Evolutionary conservation across 2,797 vertebrate species (phyloP).

Genomic region (Micropoecilia bifurca): DNA sequence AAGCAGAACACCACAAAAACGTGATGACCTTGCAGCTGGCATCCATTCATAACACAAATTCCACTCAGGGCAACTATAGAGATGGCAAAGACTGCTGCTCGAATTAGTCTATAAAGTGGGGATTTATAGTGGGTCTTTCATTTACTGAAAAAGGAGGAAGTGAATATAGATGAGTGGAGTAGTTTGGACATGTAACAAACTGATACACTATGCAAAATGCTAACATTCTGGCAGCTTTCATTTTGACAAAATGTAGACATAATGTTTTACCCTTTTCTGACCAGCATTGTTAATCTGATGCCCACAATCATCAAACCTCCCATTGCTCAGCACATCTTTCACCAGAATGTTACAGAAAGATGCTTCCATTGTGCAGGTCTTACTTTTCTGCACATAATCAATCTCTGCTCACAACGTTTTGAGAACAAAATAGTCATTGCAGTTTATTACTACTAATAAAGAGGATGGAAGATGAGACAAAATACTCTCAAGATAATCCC

Average conservation of each 20-base stretch:
- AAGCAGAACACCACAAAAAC: neutral
- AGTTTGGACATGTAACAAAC: neutral
- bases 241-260: neutral
- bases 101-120: neutral
- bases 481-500: neutral
- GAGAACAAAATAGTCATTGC: neutral
- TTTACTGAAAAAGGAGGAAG: neutral
- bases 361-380: neutral
- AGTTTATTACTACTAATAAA: neutral
- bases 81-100: neutral
- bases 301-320: neutral
- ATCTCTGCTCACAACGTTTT: neutral
- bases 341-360: neutral
- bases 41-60: neutral
- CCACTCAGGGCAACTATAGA: neutral
- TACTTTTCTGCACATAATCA: neutral
- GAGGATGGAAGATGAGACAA: neutral
- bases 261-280: neutral
- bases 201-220: neutral
- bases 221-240: neutral
- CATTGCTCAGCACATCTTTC: neutral
- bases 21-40: neutral
- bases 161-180: neutral
- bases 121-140: neutral
- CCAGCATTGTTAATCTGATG: neutral